phyloP scores from a whole-genome alignment of 1,140 invertebrate species.

The Paraescarpia echinospica region DNA sequence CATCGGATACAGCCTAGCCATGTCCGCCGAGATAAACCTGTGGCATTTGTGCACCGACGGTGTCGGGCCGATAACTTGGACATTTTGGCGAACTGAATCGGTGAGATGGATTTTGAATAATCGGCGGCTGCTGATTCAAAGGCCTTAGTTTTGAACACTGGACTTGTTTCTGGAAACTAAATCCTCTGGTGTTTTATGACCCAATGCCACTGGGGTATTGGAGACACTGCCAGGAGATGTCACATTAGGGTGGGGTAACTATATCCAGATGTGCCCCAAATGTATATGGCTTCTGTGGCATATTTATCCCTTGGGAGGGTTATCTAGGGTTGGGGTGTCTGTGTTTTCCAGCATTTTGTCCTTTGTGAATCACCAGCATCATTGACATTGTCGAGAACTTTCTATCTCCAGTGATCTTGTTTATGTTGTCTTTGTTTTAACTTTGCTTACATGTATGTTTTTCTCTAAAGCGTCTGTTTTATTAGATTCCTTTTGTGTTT shows the following conservation, averaged over 20 bases:
- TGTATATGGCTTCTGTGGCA: neutral
- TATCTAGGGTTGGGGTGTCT: neutral
- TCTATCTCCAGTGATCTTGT: neutral
- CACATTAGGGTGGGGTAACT: neutral
- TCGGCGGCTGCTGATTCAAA: too few species aligned
- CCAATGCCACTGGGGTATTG: neutral
- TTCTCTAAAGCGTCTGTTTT: neutral
- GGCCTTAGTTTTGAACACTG: too few species aligned
- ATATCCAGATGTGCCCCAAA: neutral
- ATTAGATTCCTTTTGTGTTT: neutral
- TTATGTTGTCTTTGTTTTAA: neutral
- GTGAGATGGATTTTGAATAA: too few species aligned
- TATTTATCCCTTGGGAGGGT: neutral
- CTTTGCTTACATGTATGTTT: neutral
- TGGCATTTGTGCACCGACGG: too few species aligned
- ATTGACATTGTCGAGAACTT: neutral
- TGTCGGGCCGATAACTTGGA: too few species aligned
- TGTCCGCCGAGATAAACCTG: too few species aligned
- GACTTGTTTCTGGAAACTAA: neutral
- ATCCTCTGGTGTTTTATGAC: neutral
- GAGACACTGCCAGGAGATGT: neutral
- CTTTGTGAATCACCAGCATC: neutral
- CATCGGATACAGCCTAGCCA: too few species aligned
- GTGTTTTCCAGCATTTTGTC: neutral
- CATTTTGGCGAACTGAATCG: too few species aligned